These are phyloP conservation scores for Abscondita cerata DNA, from an alignment of 2,888 invertebrate genomes.

Conservation along the genomic window DNA sequence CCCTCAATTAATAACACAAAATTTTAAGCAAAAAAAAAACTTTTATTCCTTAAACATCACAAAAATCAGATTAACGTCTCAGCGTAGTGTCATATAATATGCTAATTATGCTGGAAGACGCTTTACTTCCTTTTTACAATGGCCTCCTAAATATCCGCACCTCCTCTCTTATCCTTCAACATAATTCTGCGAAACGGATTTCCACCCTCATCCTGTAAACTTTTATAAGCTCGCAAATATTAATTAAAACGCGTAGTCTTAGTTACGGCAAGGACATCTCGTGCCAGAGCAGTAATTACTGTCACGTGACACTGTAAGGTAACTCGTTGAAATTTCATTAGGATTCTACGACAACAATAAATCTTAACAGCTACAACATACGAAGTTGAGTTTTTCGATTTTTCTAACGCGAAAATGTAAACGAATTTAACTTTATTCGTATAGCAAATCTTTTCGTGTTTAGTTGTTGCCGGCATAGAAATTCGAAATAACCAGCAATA, in stretches of 20 bases:
- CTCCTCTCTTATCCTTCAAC: slow-evolving; percentile 35
- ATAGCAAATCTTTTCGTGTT: slow-evolving; percentile 19
- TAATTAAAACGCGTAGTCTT: slow-evolving; percentile 50
- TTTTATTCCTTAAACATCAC: slow-evolving; percentile 32
- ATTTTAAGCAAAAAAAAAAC: slow-evolving; percentile 18
- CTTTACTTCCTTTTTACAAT: slow-evolving; percentile 36
- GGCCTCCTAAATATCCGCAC: slow-evolving; percentile 35
- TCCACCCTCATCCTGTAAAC: slow-evolving; percentile 36
- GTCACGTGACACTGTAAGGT: slow-evolving; percentile 47
- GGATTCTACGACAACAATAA: slow-evolving; percentile 62
- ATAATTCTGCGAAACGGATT: slow-evolving; percentile 40
- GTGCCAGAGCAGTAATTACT: slow-evolving; percentile 46
- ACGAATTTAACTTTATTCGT: slow-evolving; percentile 24
- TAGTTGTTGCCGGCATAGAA: slow-evolving; percentile 15
- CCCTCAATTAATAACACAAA: slow-evolving; percentile 1
- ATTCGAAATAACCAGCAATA: slow-evolving; percentile 14
- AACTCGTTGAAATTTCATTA: slow-evolving; percentile 60
- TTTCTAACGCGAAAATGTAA: slow-evolving; percentile 7
- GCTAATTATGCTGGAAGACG: slow-evolving; percentile 40
- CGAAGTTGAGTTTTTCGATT: slow-evolving; percentile 16
- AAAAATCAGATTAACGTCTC: slow-evolving; percentile 34
- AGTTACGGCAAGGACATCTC: slow-evolving; percentile 43
- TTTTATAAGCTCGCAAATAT: slow-evolving; percentile 52
- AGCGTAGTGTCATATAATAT: slow-evolving; percentile 41
- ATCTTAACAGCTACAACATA: slow-evolving; percentile 51